Conservation (phyloP, 1,140 invertebrate species). For the Chironomus striatipennis region DNA sequence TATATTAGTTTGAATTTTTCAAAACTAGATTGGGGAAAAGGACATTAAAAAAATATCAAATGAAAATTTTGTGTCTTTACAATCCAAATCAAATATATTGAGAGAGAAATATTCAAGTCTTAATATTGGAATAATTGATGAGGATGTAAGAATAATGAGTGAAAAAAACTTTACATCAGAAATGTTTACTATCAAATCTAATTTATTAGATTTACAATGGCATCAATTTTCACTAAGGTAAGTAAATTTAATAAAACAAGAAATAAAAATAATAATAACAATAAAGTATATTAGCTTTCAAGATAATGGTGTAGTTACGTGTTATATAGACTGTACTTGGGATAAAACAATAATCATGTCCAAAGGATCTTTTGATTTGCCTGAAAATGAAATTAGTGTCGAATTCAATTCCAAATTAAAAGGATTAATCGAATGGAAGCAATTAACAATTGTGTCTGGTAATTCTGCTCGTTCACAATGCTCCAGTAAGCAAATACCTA, state of each 20-base stretch:
- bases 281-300: neutral
- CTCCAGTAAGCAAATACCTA: neutral
- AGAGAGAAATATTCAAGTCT: neutral
- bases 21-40: neutral
- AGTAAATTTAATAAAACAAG: neutral
- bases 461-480: neutral
- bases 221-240: slow-evolving; percentile 4
- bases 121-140: neutral
- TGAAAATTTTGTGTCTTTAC: neutral
- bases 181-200: slow-evolving; percentile 13
- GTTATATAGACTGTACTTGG: neutral
- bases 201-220: slow-evolving; percentile 1
- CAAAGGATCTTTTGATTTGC: neutral
- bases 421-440: neutral
- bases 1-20: too few relatives aligned
- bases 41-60: neutral
- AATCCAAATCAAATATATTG: neutral
- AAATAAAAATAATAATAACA: too few relatives aligned
- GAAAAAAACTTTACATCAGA: neutral
- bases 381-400: neutral
- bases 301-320: neutral
- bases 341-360: neutral
- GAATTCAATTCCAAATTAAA: neutral
- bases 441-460: neutral
- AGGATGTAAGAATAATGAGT: neutral